phyloP scores from a whole-genome alignment of 1,140 invertebrate genomes.

The roundworm (Caenorhabditis elegans) region DNA sequence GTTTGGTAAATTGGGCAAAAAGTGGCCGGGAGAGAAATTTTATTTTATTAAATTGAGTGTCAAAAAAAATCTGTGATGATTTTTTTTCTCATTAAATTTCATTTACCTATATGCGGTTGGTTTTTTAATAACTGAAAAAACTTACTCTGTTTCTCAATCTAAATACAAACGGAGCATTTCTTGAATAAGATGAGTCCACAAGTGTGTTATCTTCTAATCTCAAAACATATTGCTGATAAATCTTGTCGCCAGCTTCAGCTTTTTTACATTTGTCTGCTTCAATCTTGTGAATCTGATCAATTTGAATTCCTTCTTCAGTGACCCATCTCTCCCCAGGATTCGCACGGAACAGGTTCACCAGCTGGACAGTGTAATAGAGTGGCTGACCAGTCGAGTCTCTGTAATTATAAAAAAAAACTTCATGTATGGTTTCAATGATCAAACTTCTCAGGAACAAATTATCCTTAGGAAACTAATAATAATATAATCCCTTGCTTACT shows the following conservation, averaged over 20 bases:
- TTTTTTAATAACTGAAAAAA: too few species aligned
- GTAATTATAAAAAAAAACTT: slow-evolving; percentile 48
- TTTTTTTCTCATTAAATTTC: too few species aligned
- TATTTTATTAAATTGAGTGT: too few species aligned
- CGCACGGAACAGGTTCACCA: slow-evolving; percentile 61
- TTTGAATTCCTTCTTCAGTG: slow-evolving; percentile 62
- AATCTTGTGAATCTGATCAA: slow-evolving; percentile 64
- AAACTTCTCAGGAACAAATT: background rate
- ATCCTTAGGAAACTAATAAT: too few species aligned
- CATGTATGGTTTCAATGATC: background rate
- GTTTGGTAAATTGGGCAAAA: too few species aligned
- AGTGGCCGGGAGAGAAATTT: too few species aligned
- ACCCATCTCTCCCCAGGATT: slow-evolving; percentile 57
- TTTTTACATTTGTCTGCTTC: slow-evolving; percentile 60
- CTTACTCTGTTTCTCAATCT: slow-evolving; percentile 50
- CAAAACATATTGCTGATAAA: slow-evolving; percentile 65
- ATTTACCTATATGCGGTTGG: too few species aligned
- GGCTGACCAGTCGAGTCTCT: slow-evolving; percentile 59
- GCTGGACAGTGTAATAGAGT: slow-evolving; percentile 64
- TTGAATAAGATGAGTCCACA: slow-evolving; percentile 61
- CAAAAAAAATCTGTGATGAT: too few species aligned
- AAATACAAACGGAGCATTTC: slow-evolving; percentile 63
- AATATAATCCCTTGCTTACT: too few species aligned
- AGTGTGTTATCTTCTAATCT: slow-evolving; percentile 64
- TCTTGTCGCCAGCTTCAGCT: slow-evolving; percentile 59